Conservation (phyloP, 1,140 invertebrate genomes). For the Patella vulgata region DNA sequence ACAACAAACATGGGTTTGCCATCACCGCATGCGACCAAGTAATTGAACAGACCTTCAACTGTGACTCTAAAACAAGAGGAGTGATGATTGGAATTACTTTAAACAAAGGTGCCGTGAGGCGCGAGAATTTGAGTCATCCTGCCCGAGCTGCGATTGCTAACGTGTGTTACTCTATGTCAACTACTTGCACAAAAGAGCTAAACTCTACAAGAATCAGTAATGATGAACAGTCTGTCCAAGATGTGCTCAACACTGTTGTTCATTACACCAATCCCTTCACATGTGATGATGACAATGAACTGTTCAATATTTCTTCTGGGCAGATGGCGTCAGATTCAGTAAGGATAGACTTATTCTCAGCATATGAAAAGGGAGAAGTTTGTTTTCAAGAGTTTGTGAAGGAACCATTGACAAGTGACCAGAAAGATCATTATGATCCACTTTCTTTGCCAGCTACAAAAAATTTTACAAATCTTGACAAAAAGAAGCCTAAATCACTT, state of each 20-base stretch:
- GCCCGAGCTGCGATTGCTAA: not conserved
- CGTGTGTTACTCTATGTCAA: not conserved
- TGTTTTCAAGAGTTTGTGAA: too few relatives aligned
- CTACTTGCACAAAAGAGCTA: not conserved
- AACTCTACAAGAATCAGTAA: not conserved
- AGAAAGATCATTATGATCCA: too few relatives aligned
- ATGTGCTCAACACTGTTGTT: too few relatives aligned
- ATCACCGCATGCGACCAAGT: conserved; percentile 3
- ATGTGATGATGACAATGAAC: not conserved
- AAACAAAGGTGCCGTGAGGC: not conserved
- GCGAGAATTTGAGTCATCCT: too few relatives aligned
- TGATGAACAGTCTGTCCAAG: conserved; percentile 1
- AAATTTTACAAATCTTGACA: too few relatives aligned
- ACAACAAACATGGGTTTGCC: too few relatives aligned
- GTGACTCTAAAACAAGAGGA: not conserved
- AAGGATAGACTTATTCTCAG: not conserved
- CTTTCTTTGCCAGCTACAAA: too few relatives aligned
- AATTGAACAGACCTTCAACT: conserved; percentile 4
- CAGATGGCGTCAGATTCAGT: not conserved
- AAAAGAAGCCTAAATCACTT: not conserved
- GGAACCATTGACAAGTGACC: too few relatives aligned
- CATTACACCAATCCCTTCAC: too few relatives aligned
- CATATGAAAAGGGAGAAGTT: too few relatives aligned
- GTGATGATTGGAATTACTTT: not conserved
- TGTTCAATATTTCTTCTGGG: not conserved